phyloP scores from a whole-genome alignment of 2,888 invertebrate species.

The Calameuta idolon region DNA sequence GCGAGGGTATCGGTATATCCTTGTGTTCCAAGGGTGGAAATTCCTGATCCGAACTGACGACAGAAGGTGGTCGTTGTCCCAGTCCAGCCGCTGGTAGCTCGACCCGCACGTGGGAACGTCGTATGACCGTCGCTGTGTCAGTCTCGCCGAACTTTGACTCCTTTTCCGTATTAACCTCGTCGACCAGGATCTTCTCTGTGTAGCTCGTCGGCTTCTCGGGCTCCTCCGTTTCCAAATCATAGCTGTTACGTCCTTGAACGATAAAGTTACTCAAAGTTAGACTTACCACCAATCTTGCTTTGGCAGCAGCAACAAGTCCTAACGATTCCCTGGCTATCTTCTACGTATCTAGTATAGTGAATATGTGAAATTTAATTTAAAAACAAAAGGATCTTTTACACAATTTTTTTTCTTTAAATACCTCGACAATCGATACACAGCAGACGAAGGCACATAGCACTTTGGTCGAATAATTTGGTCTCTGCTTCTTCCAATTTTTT shows the following conservation, averaged over 20 bases:
- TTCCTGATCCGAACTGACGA: slow-evolving; percentile 71
- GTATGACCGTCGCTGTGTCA: slow-evolving; percentile 59
- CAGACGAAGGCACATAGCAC: slow-evolving; percentile 69
- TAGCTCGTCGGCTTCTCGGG: slow-evolving; percentile 50
- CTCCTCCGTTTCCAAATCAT: slow-evolving; percentile 59
- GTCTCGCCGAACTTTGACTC: slow-evolving; percentile 56
- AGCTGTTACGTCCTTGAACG: slow-evolving; percentile 58
- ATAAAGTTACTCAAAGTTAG: slow-evolving; percentile 9
- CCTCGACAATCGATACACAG: slow-evolving; percentile 72
- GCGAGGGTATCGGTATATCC: slow-evolving; percentile 55
- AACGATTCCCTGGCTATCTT: not conserved
- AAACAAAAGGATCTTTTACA: not conserved
- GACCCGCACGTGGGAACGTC: slow-evolving; percentile 70
- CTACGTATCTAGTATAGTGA: not conserved
- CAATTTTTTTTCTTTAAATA: slow-evolving; percentile 49
- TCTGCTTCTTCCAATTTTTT: not conserved
- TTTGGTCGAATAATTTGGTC: slow-evolving; percentile 33
- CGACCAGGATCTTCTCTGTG: slow-evolving; percentile 46
- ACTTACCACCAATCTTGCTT: not conserved
- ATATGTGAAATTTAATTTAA: not conserved
- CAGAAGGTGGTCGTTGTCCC: slow-evolving; percentile 75
- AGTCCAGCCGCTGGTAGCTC: slow-evolving; percentile 75
- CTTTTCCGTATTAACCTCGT: slow-evolving; percentile 45
- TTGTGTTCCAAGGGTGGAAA: slow-evolving; percentile 56
- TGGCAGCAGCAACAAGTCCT: not conserved